Conservation (phyloP, 2,888 invertebrate species). For the Pyralis farinalis region DNA sequence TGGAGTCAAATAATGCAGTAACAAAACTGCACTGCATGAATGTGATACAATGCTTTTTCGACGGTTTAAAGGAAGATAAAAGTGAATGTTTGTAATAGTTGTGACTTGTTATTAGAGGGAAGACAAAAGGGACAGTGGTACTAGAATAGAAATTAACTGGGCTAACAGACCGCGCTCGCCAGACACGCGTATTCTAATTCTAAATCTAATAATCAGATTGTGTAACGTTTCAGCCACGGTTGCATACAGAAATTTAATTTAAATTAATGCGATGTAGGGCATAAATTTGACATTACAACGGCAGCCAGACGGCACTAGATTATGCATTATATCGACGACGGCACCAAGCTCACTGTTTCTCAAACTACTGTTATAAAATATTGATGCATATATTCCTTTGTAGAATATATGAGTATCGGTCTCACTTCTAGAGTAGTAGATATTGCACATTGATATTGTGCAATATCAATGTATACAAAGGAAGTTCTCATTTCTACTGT, state of each 20-base stretch:
- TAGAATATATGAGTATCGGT: neutral
- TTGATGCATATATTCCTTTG: neutral
- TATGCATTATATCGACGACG: conserved; percentile 47
- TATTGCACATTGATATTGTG: too few relatives aligned
- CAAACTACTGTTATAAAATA: conserved; percentile 8
- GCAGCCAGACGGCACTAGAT: conserved; percentile 38
- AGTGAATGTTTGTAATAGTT: neutral
- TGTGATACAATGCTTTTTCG: too few relatives aligned
- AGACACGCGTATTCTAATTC: conserved; percentile 2
- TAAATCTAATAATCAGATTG: conserved; percentile 5
- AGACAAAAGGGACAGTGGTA: conserved; percentile 6
- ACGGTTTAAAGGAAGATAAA: too few relatives aligned
- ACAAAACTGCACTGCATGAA: too few relatives aligned
- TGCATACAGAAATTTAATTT: conserved; percentile 5
- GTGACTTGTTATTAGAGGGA: neutral
- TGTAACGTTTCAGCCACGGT: conserved; percentile 5
- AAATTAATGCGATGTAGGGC: conserved; percentile 26
- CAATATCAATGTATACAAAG: too few relatives aligned
- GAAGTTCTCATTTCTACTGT: too few relatives aligned
- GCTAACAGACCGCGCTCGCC: neutral
- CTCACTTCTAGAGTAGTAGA: too few relatives aligned
- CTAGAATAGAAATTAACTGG: conserved; percentile 10
- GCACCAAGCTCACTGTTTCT: conserved; percentile 14
- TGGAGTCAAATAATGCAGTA: too few relatives aligned
- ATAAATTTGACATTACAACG: conserved; percentile 41